phyloP scores from a whole-genome alignment of 2,113 vertebrate genomes.

The Circaetus cinerascens region DNA sequence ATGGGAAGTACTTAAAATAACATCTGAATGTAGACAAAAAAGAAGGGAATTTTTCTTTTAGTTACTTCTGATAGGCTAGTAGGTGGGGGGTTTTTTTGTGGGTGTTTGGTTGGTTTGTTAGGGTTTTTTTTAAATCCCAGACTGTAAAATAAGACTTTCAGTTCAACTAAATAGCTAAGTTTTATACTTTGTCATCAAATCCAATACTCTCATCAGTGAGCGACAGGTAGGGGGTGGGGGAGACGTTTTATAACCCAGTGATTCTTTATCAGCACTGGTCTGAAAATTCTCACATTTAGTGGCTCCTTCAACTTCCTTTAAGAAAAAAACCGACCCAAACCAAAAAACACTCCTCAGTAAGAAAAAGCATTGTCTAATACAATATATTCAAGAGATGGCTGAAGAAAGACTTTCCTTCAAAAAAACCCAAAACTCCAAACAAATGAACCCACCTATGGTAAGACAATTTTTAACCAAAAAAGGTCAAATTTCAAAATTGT shows the following conservation, averaged over 20 bases:
- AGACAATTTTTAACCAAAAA: background rate
- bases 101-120: background rate
- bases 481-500: background rate
- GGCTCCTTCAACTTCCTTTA: background rate
- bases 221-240: background rate
- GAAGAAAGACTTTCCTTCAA: background rate
- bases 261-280: background rate
- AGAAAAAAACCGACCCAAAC: background rate
- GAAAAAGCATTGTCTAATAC: background rate
- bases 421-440: background rate
- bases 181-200: background rate
- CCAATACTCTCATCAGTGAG: background rate
- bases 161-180: background rate
- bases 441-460: background rate
- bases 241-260: background rate
- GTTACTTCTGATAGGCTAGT: background rate
- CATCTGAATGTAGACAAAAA: background rate
- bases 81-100: accelerated
- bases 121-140: background rate
- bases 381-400: background rate
- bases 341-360: background rate
- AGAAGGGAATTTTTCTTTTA: background rate
- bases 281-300: background rate
- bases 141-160: background rate
- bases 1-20: background rate